Base-by-base conservation (phyloP, 2,113 vertebrate species). In the Megaceryle torquata region DNA sequence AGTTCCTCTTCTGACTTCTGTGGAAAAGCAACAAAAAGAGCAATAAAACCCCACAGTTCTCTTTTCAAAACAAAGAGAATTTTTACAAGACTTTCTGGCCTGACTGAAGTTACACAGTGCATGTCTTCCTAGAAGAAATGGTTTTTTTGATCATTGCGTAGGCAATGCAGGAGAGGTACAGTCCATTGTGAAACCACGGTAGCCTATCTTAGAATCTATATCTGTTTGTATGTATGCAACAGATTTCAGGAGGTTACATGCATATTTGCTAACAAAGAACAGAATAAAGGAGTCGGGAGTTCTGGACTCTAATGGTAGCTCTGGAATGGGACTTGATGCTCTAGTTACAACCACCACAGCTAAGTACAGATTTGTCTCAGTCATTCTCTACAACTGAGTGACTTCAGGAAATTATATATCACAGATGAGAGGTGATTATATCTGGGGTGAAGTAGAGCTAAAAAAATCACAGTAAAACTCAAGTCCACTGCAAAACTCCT, bases 61-160 rank as follows among this genome's bases (percentile, higher is more conserved):
- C 6, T 50, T 88, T 89, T 65, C 41, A 69, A 69, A 82, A 31
- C 19, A 75, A 78, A 50, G 24, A 70, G 11, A 75, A 56, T 64
- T 25, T 77, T 46, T 83, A 15, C 10, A 78, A 26, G 51, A 57
- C 51, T 74, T 64, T 5, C 29, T 82, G 15, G 1, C 9, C 37
- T 63, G 33, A 89, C 37, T 63, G 33, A 89, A 93, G 69, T 84
- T 67, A 46, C 13, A 26, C 9, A 39, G 12, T 35, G 10, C 6
- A 54, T 31, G 17, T 50, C 10, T 39, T 57, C n/a, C 46, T 71
- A 54, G 39, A 86, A 68, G 43, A 90, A 65, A 80, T 7, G 1
- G 1, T 1, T 0, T 2, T 39, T 93, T 71, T 75, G 7, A 51
- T 54, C 9, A 43, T 29, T 37, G 80, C 1, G 0, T 37, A 67